phyloP scores from a whole-genome alignment of 2,888 invertebrate species.

The Pediacus dermestoides region DNA sequence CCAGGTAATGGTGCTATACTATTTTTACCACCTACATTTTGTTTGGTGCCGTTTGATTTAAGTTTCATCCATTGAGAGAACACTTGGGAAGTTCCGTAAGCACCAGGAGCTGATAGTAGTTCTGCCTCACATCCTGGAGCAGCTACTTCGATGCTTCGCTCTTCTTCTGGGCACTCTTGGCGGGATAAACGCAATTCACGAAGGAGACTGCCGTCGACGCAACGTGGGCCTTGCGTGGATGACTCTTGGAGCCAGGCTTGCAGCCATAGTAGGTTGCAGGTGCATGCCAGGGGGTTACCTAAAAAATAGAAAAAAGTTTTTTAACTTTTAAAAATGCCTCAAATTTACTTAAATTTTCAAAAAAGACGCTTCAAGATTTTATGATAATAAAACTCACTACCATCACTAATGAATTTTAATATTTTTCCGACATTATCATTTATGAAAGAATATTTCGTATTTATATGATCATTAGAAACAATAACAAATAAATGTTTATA shows the following conservation, averaged over 20 bases:
- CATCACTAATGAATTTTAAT: no score
- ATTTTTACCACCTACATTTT: constrained; percentile 48
- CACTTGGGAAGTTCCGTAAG: constrained; percentile 58
- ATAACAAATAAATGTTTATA: constrained; percentile 1
- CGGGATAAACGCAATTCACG: constrained; percentile 68
- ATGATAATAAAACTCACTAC: no score
- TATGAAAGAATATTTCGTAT: background rate
- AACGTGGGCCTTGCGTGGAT: constrained; percentile 70
- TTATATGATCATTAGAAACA: background rate
- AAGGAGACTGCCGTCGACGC: constrained; percentile 74
- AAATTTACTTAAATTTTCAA: no score
- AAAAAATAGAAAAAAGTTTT: constrained; percentile 12
- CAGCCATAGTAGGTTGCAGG: constrained; percentile 79
- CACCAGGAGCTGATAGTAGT: constrained; percentile 48
- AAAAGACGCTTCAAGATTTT: no score
- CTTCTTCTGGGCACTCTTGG: constrained; percentile 59
- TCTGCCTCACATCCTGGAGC: constrained; percentile 70
- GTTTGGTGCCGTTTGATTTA: constrained; percentile 51
- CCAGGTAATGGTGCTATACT: constrained; percentile 63
- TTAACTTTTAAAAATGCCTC: no score
- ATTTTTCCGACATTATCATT: background rate
- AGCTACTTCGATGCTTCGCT: constrained; percentile 53
- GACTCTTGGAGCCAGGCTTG: constrained; percentile 78
- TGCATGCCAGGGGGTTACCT: constrained; percentile 82
- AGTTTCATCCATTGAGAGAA: constrained; percentile 56